Percentiles rank a stretch among this genome's conserved stretches.
These are phyloP conservation scores for Triops cancriformis DNA, from an alignment of 1,140 invertebrate genomes.

Conservation along the genomic window DNA sequence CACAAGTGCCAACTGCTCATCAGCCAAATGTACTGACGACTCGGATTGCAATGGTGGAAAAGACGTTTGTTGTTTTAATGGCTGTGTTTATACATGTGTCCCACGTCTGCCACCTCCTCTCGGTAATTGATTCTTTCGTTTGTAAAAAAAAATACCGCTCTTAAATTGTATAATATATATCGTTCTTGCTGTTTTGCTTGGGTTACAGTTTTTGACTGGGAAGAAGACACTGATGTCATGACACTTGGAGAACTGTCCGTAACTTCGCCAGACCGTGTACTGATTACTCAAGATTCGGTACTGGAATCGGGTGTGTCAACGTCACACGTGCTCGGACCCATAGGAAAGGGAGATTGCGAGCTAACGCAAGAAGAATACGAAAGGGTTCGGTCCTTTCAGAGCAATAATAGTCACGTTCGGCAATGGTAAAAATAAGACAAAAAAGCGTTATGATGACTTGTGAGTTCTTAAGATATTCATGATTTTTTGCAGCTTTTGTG, in stretches of 20 bases:
- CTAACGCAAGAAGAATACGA: not conserved
- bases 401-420: not conserved
- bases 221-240: not conserved
- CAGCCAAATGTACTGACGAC: not conserved
- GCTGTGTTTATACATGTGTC: not conserved
- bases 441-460: not conserved
- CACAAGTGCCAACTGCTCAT: not conserved
- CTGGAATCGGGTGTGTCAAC: not conserved
- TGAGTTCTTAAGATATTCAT: not conserved
- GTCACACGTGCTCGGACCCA: not conserved
- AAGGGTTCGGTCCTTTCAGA: not conserved
- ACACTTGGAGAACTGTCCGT: not conserved
- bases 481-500: not conserved
- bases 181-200: not conserved
- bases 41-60: not conserved
- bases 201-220: not conserved
- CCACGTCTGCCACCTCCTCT: not conserved
- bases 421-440: not conserved
- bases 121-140: not conserved
- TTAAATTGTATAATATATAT: not conserved
- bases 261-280: not conserved
- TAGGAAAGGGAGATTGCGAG: not conserved
- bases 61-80: conserved; percentile 1
- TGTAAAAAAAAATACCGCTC: too few relatives aligned
- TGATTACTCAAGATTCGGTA: not conserved